Conservation (phyloP, 2,888 invertebrate genomes). For the Drosophila pseudotakahashii region DNA sequence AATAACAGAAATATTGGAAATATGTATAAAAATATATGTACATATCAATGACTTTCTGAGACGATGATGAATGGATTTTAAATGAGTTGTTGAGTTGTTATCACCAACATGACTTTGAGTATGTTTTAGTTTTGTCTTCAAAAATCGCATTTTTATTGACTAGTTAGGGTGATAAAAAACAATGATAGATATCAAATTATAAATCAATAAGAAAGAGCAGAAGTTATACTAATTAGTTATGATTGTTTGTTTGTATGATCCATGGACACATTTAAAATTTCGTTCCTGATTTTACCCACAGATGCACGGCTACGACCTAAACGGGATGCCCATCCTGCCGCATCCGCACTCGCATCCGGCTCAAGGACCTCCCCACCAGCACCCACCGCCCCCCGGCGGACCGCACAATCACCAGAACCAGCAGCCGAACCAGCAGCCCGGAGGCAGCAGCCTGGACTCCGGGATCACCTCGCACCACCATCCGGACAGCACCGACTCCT, state of each 20-base stretch:
- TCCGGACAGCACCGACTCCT: constrained; percentile 93
- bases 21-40: neutral
- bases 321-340: constrained; percentile 85
- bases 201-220: no score
- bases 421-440: constrained; percentile 64
- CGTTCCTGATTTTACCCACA: constrained; percentile 80
- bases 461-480: constrained; percentile 87
- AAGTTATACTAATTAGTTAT: no score
- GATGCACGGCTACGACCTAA: constrained; percentile 96
- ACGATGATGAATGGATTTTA: constrained; percentile 6
- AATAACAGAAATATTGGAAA: neutral
- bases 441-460: constrained; percentile 85
- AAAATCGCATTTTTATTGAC: neutral
- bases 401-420: constrained; percentile 35
- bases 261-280: neutral
- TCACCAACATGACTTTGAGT: neutral
- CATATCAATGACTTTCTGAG: neutral
- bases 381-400: constrained; percentile 32
- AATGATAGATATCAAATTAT: no score
- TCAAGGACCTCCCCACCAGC: constrained; percentile 43
- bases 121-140: neutral
- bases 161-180: neutral
- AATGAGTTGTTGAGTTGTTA: neutral
- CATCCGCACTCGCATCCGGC: constrained; percentile 85
- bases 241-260: no score